Percentiles rank a stretch among this genome's conserved stretches.
Conservation (phyloP, 2,888 invertebrate genomes). For the Rhingia rostrata region DNA sequence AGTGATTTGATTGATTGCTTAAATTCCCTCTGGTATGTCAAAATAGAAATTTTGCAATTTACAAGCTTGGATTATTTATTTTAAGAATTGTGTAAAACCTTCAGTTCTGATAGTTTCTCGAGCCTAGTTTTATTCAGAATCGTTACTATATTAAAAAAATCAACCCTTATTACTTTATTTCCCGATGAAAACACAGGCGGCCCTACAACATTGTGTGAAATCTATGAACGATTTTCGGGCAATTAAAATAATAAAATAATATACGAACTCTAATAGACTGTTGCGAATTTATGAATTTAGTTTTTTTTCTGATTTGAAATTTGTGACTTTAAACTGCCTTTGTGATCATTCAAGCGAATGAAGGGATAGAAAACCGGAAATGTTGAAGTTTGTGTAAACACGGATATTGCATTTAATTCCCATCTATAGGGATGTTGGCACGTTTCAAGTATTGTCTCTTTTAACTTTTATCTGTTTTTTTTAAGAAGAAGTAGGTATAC, state of each 20-base stretch:
- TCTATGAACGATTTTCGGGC: conserved; percentile 68
- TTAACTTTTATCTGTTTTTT: conserved; percentile 34
- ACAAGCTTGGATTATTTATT: not conserved
- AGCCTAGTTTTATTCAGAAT: too few species aligned
- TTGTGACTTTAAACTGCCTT: conserved; percentile 51
- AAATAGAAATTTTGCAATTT: not conserved
- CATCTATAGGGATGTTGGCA: conserved; percentile 43
- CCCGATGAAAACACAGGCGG: conserved; percentile 53
- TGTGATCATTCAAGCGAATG: conserved; percentile 58
- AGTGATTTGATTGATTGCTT: conserved; percentile 7
- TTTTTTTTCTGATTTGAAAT: conserved; percentile 22
- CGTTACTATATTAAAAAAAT: not conserved
- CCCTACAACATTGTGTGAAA: conserved; percentile 57
- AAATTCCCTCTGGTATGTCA: not conserved
- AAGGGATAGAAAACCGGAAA: conserved; percentile 57
- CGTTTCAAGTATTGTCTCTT: conserved; percentile 58
- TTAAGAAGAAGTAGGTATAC: conserved; percentile 12
- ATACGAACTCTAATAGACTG: conserved; percentile 69
- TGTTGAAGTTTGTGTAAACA: conserved; percentile 65
- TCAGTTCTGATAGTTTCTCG: too few species aligned
- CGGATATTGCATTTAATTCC: conserved; percentile 46
- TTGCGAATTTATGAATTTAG: conserved; percentile 64
- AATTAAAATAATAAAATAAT: conserved; percentile 65
- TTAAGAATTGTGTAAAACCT: too few species aligned
- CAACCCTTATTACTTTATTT: conserved; percentile 37